Evolutionary conservation across 2,113 vertebrate genomes (phyloP), one percentile per base, ranked within the genome.

Genomic region (Phocoena phocoena): DNA sequence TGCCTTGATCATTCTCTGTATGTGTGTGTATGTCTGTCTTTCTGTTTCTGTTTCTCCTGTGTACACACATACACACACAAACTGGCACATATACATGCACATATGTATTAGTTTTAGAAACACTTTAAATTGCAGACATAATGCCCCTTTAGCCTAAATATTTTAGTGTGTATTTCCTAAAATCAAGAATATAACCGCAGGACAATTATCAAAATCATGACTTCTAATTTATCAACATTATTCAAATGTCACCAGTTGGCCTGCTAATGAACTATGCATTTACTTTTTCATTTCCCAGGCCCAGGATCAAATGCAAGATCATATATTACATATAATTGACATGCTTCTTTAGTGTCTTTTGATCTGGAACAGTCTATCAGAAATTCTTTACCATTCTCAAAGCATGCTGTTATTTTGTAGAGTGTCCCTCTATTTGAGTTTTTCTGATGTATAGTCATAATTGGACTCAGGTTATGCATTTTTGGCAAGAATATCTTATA

Each of bases 261-360:
- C 44, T 31, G 17, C 38, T 33, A 77, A 50, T 79, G 15, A 77
- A 58, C n/a, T 83, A 38, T 50, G 28, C 6, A 80, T 92, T 62
- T 83, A 60, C 44, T 88, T 93, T 91, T 88, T 71, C 10, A 93
- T 36, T 90, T 96, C 53, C 77, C 26, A 90, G 44, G 53, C 58
- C 11, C n/a, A 73, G 62, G 4, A 89, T 58, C 23, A 4, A 60
- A 47, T 74, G 41, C 13, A 96, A 44, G 31, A 76, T 58, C 36
- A n/a, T 50, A 58, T 63, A 44, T 77, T 85, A 41, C 20, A 73
- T 81, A 47, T 41, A 70, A 26, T 71, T n/a, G 28, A 58, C 8
- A n/a, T 62, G 53, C 7, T 33, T 93, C 28, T 70, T 89, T 58
- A 65, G 14, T n/a, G 15, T 74, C 17, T 79, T 67, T 95, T 91